Base-by-base conservation (phyloP, 2,797 vertebrate species). In the Epinephelus awoara region DNA sequence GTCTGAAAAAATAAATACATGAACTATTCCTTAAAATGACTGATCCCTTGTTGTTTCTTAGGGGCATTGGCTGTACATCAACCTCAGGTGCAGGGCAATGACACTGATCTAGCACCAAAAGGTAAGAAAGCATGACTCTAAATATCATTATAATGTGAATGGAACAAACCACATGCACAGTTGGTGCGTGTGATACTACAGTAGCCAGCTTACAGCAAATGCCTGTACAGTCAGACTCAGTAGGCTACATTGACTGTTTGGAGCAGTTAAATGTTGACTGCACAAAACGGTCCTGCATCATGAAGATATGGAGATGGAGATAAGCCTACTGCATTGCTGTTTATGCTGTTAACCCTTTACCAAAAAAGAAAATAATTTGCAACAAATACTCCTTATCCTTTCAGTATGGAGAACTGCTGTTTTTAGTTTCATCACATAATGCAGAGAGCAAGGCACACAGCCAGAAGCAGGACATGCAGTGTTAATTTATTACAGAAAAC, bases 91-190 rank as follows among this genome's bases (percentile, higher is more conserved):
- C 72, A 74, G 12, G 13, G 1, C 1, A 84, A 85, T 1, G 10
- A n/a, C 51, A 66, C 65, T 0, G 5, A 55, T 4, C 12, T 23
- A 15, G 63, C n/a, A 1, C 6, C 18, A 13, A 42, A 23, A 42
- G 83, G 91, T 93, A 81, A 85, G 86, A 69, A 66, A 66, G 10
- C 2, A 7, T 4, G 23, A 55, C 11, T 46, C 1, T 59, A 5
- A 2, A 67, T 1, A 3, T 44, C 4, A 34, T 15, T 21, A 23
- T 44, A 6, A 27, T 44, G 13, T 47, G 10, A 47, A 2, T 8
- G 4, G 9, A 54, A 52, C 9, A 27, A 66, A n/a, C 19, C 23
- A 42, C 27, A 27, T 27, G 8, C 57, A 25, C 2, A 0, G 40
- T 3, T 1, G 13, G n/a, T 40, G 18, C 5, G 2, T 62, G n/a